phyloP scores from a whole-genome alignment of 2,888 invertebrate species.

The Rhodophaea formosa region DNA sequence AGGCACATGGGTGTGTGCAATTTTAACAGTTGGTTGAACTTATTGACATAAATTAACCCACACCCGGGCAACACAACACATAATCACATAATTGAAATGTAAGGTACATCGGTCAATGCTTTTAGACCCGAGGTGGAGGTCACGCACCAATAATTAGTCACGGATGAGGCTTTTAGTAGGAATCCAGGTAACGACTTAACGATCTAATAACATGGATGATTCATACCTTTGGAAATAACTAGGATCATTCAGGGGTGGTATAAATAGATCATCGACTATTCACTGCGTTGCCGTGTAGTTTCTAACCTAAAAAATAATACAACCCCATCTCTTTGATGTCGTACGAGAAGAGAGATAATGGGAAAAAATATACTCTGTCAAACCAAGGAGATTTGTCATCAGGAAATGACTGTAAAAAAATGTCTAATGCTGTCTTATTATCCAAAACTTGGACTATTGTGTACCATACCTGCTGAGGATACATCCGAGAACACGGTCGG shows the following conservation, averaged over 20 bases:
- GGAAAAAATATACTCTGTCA: too few species aligned
- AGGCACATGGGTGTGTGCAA: conserved; percentile 12
- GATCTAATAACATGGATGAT: conserved; percentile 19
- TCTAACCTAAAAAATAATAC: too few species aligned
- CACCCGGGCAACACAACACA: conserved; percentile 18
- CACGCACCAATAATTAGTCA: conserved; percentile 49
- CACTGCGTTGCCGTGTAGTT: neutral
- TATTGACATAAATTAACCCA: conserved; percentile 15
- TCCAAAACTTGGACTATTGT: too few species aligned
- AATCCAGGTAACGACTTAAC: conserved; percentile 20
- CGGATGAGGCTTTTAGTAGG: conserved; percentile 37
- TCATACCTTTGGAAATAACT: conserved; percentile 17
- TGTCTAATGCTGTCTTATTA: too few species aligned
- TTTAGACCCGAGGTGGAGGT: conserved; percentile 42
- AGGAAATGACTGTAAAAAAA: too few species aligned
- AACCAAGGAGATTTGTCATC: too few species aligned
- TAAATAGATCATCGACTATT: conserved; percentile 8
- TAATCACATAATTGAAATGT: conserved; percentile 34
- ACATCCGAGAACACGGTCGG: too few species aligned
- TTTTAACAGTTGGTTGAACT: conserved; percentile 24
- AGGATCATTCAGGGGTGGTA: conserved; percentile 12
- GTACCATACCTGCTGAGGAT: too few species aligned
- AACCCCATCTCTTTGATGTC: too few species aligned
- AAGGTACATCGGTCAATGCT: conserved; percentile 43
- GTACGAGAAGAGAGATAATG: too few species aligned